phyloP scores from a whole-genome alignment of 2,888 invertebrate species.

The Psylliodes chrysocephalus region DNA sequence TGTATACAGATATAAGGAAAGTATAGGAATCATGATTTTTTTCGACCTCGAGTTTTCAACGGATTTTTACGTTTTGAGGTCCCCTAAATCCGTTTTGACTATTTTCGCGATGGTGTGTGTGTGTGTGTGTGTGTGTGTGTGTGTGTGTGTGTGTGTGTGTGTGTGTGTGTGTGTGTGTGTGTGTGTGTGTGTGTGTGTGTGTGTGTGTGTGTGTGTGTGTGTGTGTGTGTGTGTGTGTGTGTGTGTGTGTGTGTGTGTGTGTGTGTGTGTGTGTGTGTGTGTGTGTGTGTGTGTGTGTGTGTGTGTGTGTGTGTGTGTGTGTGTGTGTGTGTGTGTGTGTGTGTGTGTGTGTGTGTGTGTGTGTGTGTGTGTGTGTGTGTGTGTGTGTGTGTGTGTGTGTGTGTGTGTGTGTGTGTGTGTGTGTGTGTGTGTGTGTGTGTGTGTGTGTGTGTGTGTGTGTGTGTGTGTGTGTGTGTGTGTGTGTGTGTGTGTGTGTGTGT shows the following conservation, averaged over 20 bases:
- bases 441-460: not conserved
- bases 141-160: not conserved
- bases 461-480: not conserved
- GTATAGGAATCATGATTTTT: too few species aligned
- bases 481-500: not conserved
- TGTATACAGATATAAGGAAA: too few species aligned
- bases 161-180: not conserved
- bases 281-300: not conserved
- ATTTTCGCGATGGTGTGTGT: too few species aligned
- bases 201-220: not conserved
- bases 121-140: not conserved
- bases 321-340: not conserved
- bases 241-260: not conserved
- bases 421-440: not conserved
- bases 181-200: not conserved
- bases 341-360: not conserved
- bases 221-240: not conserved
- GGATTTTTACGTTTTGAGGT: too few species aligned
- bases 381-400: not conserved
- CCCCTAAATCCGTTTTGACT: too few species aligned
- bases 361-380: not conserved
- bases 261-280: not conserved
- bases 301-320: not conserved
- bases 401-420: not conserved
- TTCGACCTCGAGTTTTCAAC: too few species aligned